A percentile compares a stretch with the other conserved stretches of the same genome.
phyloP scores from a whole-genome alignment of 2,797 vertebrate genomes.

The Lateolabrax maculatus region DNA sequence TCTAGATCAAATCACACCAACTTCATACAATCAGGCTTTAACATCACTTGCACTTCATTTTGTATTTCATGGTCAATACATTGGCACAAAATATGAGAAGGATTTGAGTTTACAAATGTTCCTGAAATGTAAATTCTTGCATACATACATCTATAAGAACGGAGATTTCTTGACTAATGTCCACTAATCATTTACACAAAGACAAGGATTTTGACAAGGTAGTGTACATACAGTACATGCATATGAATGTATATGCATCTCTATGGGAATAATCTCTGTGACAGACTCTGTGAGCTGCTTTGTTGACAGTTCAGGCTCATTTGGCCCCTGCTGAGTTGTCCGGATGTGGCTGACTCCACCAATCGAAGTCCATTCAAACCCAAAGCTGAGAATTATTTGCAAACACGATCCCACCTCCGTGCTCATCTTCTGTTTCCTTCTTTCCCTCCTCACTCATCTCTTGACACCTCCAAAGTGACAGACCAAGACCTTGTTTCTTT shows the following conservation, averaged over 20 bases:
- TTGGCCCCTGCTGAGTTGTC: not conserved
- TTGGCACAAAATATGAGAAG: not conserved
- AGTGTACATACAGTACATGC: not conserved
- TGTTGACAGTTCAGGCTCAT: not conserved
- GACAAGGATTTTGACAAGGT: not conserved
- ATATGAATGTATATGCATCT: not conserved
- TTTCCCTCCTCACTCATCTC: not conserved
- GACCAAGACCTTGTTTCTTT: slow-evolving; percentile 42
- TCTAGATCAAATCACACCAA: slow-evolving; percentile 10
- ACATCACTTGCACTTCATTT: not conserved
- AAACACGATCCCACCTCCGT: not conserved
- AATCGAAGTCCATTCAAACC: not conserved
- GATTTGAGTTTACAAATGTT: not conserved
- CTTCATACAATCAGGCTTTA: slow-evolving; percentile 20
- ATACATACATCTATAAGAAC: not conserved
- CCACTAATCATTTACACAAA: not conserved
- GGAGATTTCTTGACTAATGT: not conserved
- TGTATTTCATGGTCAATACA: not conserved
- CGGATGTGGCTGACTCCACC: slow-evolving; percentile 5
- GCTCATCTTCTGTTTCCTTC: slow-evolving; percentile 10
- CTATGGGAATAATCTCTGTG: not conserved
- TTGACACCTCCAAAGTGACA: slow-evolving; percentile 50
- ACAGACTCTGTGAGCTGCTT: not conserved
- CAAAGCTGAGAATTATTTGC: not conserved
- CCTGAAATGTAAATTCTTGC: not conserved